These are phyloP conservation scores for Hybognathus amarus DNA, from an alignment of 2,797 vertebrate genomes.

Conservation along the genomic window DNA sequence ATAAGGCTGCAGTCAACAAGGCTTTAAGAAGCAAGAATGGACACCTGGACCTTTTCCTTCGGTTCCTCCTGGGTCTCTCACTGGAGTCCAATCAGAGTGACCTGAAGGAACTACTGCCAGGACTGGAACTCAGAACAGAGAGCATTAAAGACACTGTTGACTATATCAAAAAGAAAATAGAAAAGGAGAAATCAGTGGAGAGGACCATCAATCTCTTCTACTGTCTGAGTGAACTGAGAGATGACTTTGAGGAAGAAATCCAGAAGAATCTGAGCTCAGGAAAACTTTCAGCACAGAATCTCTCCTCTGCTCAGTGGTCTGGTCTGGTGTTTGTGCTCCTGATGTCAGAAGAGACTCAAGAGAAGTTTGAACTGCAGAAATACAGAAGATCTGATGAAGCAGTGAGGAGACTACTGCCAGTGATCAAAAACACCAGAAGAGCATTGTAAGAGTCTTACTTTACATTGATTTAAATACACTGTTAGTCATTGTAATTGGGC, in stretches of 20 bases:
- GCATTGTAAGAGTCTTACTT: background rate
- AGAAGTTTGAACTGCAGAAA: background rate
- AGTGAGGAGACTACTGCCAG: background rate
- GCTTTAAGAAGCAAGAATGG: too few species aligned
- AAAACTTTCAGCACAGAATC: background rate
- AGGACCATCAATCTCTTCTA: background rate
- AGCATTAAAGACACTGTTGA: background rate
- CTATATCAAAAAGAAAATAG: background rate
- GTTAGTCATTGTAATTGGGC: too few species aligned
- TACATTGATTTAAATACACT: too few species aligned
- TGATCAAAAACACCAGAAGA: background rate
- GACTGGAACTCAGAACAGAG: background rate
- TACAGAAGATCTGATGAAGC: constrained; percentile 1
- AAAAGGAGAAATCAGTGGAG: background rate
- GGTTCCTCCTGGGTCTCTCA: background rate
- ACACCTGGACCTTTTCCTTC: background rate
- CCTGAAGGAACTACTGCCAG: background rate
- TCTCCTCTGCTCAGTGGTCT: background rate
- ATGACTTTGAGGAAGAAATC: background rate
- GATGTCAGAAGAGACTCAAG: background rate
- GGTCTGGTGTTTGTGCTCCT: background rate
- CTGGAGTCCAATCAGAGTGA: background rate
- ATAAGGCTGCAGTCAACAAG: too few species aligned
- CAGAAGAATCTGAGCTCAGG: background rate
- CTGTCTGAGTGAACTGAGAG: background rate